Conservation (phyloP, 2,888 invertebrate genomes). For the Melikaiella ostensackeni region DNA sequence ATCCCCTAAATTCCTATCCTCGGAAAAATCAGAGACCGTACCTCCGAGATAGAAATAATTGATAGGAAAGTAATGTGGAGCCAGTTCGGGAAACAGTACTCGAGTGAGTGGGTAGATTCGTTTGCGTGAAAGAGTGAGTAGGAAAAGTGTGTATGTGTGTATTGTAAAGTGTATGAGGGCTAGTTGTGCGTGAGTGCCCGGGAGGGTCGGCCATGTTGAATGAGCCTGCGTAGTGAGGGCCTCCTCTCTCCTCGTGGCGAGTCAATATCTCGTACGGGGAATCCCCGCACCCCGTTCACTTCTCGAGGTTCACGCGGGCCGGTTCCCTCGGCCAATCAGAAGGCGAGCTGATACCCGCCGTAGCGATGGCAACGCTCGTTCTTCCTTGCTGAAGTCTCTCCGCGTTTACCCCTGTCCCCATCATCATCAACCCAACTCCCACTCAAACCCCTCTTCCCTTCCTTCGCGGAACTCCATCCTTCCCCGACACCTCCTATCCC, state of each 20-base stretch:
- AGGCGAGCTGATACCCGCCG: constrained; percentile 73
- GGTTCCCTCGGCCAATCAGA: constrained; percentile 70
- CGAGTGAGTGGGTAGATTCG: constrained; percentile 15
- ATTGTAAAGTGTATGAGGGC: constrained; percentile 35
- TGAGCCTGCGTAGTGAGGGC: constrained; percentile 70
- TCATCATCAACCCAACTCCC: not conserved
- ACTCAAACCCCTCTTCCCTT: not conserved
- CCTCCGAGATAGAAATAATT: constrained; percentile 12
- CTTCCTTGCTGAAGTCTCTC: constrained; percentile 44
- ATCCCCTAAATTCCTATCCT: not conserved
- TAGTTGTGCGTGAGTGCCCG: constrained; percentile 39
- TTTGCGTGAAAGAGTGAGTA: constrained; percentile 11
- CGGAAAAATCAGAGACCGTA: not conserved
- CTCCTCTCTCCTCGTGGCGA: constrained; percentile 63
- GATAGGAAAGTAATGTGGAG: constrained; percentile 32
- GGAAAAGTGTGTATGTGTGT: constrained; percentile 48
- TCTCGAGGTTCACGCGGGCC: constrained; percentile 47
- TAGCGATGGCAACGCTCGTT: constrained; percentile 75
- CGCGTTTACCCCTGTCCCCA: constrained; percentile 3
- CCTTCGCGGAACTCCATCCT: constrained; percentile 14
- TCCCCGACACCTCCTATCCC: constrained; percentile 7
- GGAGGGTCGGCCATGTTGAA: constrained; percentile 72
- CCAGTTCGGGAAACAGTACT: constrained; percentile 18
- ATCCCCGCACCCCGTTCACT: constrained; percentile 49
- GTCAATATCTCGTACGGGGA: constrained; percentile 69